phyloP scores from a whole-genome alignment of 2,888 invertebrate species.

The Globia sparganii region DNA sequence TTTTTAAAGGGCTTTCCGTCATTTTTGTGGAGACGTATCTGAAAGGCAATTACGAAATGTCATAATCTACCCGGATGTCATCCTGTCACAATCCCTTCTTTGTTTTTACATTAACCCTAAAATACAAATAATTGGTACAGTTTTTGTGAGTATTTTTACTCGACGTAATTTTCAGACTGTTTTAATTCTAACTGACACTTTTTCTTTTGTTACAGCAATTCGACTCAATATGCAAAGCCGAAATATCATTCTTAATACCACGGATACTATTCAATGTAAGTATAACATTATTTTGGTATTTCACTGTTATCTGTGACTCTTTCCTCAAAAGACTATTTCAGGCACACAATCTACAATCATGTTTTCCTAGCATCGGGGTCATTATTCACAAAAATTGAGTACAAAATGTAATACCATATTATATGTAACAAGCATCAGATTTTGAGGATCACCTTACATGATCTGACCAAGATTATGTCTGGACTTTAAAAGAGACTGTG shows the following conservation, averaged over 20 bases:
- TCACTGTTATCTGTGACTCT: background rate
- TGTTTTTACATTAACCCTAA: background rate
- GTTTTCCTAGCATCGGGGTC: too few relatives aligned
- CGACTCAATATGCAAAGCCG: slow-evolving; percentile 94
- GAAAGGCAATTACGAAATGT: background rate
- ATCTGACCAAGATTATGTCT: background rate
- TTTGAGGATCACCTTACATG: too few relatives aligned
- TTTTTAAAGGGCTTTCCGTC: background rate
- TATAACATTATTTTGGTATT: slow-evolving; percentile 68
- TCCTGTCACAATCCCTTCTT: background rate
- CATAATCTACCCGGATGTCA: background rate
- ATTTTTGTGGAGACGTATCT: background rate
- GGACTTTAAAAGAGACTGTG: background rate
- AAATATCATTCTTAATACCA: slow-evolving; percentile 94
- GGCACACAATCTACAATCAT: background rate
- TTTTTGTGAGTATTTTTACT: background rate
- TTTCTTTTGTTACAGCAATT: slow-evolving; percentile 92
- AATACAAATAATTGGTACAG: background rate
- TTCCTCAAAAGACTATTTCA: background rate
- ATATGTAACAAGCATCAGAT: too few relatives aligned
- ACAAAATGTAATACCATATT: too few relatives aligned
- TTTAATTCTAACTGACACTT: background rate
- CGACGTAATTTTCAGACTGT: background rate
- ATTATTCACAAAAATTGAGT: too few relatives aligned
- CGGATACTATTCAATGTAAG: slow-evolving; percentile 94